Conservation (phyloP, 92 coral and sea anemone genomes). For the Muricea muricata region DNA sequence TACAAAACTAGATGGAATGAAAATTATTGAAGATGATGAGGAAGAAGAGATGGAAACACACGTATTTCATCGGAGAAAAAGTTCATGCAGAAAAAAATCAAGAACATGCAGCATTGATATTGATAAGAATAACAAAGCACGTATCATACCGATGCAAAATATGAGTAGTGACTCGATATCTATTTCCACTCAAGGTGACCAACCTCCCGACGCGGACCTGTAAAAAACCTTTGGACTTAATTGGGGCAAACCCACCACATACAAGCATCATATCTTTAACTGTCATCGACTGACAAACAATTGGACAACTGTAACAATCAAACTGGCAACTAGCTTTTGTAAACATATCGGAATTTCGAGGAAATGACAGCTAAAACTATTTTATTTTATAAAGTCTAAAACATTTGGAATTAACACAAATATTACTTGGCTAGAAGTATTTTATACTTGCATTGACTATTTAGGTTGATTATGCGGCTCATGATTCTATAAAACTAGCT, state of each 20-base stretch:
- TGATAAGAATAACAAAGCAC: not conserved
- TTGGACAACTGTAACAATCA: no score
- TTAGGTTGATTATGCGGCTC: no score
- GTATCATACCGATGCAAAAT: not conserved
- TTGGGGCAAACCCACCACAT: not conserved
- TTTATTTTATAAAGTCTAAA: no score
- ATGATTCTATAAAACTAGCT: no score
- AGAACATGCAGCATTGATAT: not conserved
- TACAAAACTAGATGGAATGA: slow-evolving; percentile 4
- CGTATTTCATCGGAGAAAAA: not conserved
- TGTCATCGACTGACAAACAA: no score
- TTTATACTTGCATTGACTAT: no score
- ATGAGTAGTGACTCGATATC: not conserved
- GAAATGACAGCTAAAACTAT: no score
- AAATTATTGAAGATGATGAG: slow-evolving; percentile 6
- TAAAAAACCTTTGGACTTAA: not conserved
- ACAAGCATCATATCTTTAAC: not conserved
- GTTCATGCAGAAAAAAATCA: not conserved
- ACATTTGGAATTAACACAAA: no score
- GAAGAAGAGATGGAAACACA: slow-evolving; percentile 5
- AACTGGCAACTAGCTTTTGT: no score
- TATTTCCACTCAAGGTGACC: not conserved
- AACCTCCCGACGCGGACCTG: not conserved
- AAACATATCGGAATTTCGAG: no score
- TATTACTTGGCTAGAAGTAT: no score